Percentiles rank a stretch among this genome's conserved stretches.
These are phyloP conservation scores for Lingula anatina DNA, from an alignment of 2,888 invertebrate species.

Conservation along the genomic window DNA sequence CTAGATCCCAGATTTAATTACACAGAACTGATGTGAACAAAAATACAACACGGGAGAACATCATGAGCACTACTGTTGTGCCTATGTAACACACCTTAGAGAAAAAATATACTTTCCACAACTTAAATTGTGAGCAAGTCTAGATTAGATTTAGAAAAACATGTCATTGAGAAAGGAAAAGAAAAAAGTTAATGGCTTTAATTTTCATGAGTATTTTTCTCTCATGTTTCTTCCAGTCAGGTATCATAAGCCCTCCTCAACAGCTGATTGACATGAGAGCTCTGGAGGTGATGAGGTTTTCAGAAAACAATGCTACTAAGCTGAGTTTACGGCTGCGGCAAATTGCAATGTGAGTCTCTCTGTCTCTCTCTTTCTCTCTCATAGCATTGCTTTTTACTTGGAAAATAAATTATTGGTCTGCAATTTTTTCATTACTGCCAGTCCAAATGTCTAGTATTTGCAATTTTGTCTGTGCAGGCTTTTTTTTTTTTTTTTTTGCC, in stretches of 20 bases:
- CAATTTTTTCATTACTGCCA: not conserved
- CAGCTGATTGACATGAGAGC: conserved; percentile 37
- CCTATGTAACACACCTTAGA: too few species aligned
- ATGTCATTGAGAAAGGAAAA: too few species aligned
- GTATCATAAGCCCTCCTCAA: conserved; percentile 43
- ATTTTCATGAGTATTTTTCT: too few species aligned
- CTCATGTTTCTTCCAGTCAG: conserved; percentile 20
- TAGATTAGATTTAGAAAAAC: too few species aligned
- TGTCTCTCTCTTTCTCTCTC: not conserved
- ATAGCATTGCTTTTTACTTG: not conserved
- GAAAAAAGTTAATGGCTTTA: too few species aligned
- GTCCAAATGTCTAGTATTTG: too few species aligned
- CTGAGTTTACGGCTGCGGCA: conserved; percentile 54
- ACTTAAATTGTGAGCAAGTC: too few species aligned
- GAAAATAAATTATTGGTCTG: not conserved
- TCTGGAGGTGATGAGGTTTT: conserved; percentile 49
- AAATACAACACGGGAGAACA: too few species aligned
- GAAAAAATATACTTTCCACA: too few species aligned
- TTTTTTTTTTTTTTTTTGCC: not conserved
- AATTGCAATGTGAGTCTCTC: conserved; percentile 41
- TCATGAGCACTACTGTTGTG: too few species aligned
- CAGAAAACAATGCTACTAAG: conserved; percentile 45
- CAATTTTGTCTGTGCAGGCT: not conserved
- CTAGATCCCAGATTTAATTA: too few species aligned
- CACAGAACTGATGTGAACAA: too few species aligned